Evolutionary conservation across 2,888 invertebrate species (phyloP).

Genomic region (Chorisops tibialis): DNA sequence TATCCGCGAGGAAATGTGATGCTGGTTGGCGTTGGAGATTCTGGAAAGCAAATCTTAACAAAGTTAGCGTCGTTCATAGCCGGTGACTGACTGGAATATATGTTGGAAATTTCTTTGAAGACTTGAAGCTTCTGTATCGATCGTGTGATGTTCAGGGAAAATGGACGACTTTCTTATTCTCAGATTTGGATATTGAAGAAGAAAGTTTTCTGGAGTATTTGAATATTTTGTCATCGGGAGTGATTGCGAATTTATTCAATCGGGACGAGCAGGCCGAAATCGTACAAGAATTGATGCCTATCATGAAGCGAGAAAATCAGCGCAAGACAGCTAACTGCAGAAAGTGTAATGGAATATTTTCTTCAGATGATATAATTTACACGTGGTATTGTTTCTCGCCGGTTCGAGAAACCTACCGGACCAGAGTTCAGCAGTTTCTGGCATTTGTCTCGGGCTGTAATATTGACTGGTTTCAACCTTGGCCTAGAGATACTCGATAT

Average conservation of each 20-base stretch:
- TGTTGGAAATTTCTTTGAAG: slow-evolving; percentile 92
- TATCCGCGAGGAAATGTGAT: slow-evolving; percentile 94
- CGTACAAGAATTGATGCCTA: slow-evolving; percentile 84
- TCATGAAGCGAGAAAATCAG: slow-evolving; percentile 93
- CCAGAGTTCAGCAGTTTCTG: slow-evolving; percentile 86
- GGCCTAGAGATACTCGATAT: too few species aligned
- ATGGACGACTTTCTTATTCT: slow-evolving; percentile 95
- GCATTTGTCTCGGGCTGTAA: slow-evolving; percentile 96
- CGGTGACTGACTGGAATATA: slow-evolving; percentile 95
- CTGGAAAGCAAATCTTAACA: slow-evolving; percentile 94
- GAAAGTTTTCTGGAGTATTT: slow-evolving; percentile 95
- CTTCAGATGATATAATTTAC: slow-evolving; percentile 87
- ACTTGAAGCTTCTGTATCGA: slow-evolving; percentile 85
- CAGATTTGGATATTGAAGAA: slow-evolving; percentile 95
- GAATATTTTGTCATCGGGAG: slow-evolving; percentile 89
- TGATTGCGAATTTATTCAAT: slow-evolving; percentile 91
- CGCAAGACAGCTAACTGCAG: slow-evolving; percentile 83
- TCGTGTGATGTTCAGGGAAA: slow-evolving; percentile 94
- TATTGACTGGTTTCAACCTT: slow-evolving; percentile 97
- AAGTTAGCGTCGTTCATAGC: slow-evolving; percentile 95
- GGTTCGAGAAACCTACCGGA: slow-evolving; percentile 94
- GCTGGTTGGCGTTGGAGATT: slow-evolving; percentile 94
- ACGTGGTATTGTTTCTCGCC: slow-evolving; percentile 96
- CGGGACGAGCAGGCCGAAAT: slow-evolving; percentile 95
- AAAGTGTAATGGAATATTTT: slow-evolving; percentile 92